phyloP scores from a whole-genome alignment of 92 coral and sea anemone genomes.

The Metridium senile region DNA sequence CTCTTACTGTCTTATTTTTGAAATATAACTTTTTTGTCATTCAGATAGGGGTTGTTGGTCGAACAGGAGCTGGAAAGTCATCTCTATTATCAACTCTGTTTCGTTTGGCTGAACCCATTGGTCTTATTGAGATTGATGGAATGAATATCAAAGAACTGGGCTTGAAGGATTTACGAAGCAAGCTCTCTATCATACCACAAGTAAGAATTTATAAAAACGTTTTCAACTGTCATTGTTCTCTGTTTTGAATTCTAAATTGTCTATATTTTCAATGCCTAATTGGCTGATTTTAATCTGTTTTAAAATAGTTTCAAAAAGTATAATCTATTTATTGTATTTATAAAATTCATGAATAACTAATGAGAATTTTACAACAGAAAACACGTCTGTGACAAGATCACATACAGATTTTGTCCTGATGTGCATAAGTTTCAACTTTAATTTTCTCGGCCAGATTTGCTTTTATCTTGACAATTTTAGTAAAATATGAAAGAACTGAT shows the following conservation, averaged over 20 bases:
- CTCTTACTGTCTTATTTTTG: neutral
- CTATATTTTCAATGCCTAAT: no score
- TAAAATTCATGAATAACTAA: no score
- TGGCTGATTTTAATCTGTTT: no score
- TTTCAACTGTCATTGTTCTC: neutral
- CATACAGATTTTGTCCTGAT: no score
- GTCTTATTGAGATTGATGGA: slow-evolving; percentile 59
- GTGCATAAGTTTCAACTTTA: no score
- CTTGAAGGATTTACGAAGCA: slow-evolving; percentile 52
- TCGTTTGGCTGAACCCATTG: slow-evolving; percentile 66
- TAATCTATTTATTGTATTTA: no score
- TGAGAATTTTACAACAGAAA: no score
- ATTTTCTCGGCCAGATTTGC: no score
- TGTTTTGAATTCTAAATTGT: neutral
- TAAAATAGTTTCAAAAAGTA: no score
- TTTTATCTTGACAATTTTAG: no score
- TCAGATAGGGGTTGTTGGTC: slow-evolving; percentile 67
- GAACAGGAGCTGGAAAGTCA: slow-evolving; percentile 71
- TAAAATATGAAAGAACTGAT: no score
- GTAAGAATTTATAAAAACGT: slow-evolving; percentile 38
- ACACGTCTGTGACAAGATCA: no score
- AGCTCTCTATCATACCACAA: slow-evolving; percentile 67
- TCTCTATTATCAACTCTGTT: slow-evolving; percentile 62
- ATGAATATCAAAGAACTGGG: slow-evolving; percentile 56
- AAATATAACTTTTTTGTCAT: neutral